These are phyloP conservation scores for Boulengeromyrus knoepffleri DNA, from an alignment of 2,113 vertebrate genomes.

Conservation along the genomic window DNA sequence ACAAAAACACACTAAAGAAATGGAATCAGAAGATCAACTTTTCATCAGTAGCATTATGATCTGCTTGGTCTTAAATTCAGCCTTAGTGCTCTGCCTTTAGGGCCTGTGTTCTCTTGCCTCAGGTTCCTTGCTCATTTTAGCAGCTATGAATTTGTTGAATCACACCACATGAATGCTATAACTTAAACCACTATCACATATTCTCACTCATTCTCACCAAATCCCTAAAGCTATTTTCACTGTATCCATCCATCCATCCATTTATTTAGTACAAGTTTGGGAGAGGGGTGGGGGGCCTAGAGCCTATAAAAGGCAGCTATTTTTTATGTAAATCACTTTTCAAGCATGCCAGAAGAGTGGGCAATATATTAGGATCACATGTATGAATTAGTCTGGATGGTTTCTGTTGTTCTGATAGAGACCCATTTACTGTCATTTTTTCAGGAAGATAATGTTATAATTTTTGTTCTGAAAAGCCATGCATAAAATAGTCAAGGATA, in stretches of 20 bases:
- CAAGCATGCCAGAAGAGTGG: neutral
- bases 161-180: neutral
- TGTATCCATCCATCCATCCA: neutral
- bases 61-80: neutral
- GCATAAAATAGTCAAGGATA: neutral
- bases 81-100: neutral
- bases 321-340: neutral
- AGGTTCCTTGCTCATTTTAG: neutral
- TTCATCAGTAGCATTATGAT: neutral
- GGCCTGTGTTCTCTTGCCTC: neutral
- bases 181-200: neutral
- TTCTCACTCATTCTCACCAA: neutral
- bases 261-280: neutral
- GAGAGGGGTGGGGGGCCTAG: neutral
- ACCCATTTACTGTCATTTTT: neutral
- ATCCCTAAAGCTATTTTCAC: neutral
- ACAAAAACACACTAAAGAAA: neutral
- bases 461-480: neutral
- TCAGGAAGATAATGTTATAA: neutral
- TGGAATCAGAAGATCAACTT: neutral
- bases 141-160: neutral
- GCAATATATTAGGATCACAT: neutral
- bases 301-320: neutral
- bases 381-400: neutral
- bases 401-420: neutral